These are phyloP conservation scores for Pimephales promelas DNA, from an alignment of 2,113 vertebrate genomes.

Conservation along the genomic window DNA sequence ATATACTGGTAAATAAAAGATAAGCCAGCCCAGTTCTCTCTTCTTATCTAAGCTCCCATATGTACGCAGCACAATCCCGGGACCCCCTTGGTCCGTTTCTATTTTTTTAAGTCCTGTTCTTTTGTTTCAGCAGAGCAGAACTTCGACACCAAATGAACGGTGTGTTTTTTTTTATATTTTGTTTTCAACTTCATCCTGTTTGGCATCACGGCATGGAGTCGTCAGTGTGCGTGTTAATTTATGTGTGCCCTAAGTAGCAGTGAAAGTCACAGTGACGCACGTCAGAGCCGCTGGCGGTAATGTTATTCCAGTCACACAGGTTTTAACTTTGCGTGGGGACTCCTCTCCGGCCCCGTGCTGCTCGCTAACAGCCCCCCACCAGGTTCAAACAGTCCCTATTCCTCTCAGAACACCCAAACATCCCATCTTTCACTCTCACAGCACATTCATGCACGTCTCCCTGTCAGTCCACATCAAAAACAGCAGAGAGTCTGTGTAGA, in stretches of 20 bases:
- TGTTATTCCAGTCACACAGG: constrained; percentile 53
- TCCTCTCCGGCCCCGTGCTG: constrained; percentile 37
- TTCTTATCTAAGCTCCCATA: constrained; percentile 21
- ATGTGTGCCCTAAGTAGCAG: constrained; percentile 2
- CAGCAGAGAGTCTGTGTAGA: constrained; percentile 22
- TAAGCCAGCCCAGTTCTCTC: constrained; percentile 22
- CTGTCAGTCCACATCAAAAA: constrained; percentile 51
- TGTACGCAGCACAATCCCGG: neutral
- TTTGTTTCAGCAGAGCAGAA: constrained; percentile 33
- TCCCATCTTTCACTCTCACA: constrained; percentile 25
- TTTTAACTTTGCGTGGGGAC: constrained; percentile 22
- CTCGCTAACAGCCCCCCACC: constrained; percentile 33
- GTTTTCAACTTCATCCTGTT: neutral
- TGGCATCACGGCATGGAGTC: neutral
- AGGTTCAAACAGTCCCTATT: constrained; percentile 45
- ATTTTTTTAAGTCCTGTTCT: constrained; percentile 1
- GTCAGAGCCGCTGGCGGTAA: constrained; percentile 29
- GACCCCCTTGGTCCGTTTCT: constrained; percentile 20
- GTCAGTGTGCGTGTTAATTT: neutral
- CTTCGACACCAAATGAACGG: neutral
- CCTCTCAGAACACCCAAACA: constrained; percentile 26
- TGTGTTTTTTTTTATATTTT: neutral
- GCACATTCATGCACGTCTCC: constrained; percentile 6
- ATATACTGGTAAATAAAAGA: constrained; percentile 47
- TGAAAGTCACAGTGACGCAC: constrained; percentile 31